phyloP scores from a whole-genome alignment of 2,113 vertebrate genomes.

The Ranitomeya variabilis region DNA sequence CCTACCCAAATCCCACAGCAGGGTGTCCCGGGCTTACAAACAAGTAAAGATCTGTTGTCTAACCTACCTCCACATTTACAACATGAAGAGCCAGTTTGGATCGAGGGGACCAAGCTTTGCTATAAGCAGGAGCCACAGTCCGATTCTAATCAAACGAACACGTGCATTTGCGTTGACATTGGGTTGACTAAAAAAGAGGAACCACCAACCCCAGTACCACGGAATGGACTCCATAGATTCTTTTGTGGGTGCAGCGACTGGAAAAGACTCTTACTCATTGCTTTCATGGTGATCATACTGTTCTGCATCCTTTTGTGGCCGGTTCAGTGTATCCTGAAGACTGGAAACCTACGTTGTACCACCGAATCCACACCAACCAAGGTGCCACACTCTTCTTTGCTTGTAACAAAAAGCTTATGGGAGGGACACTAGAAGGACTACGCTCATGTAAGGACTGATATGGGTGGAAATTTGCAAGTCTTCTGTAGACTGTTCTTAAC shows the following conservation, averaged over 20 bases:
- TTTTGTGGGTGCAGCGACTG: conserved; percentile 77
- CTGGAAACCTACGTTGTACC: conserved; percentile 81
- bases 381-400: rapidly evolving
- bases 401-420: neutral
- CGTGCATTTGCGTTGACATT: conserved; percentile 86
- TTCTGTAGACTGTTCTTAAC: neutral
- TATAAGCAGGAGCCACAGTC: conserved; percentile 66
- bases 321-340: conserved; percentile 84
- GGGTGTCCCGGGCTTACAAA: conserved; percentile 82
- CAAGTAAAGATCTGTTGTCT: conserved; percentile 83
- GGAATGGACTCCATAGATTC: conserved; percentile 55
- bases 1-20: conserved; percentile 78
- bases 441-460: neutral
- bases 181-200: conserved; percentile 74
- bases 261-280: conserved; percentile 81
- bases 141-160: conserved; percentile 53
- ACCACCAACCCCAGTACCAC: rapidly evolving
- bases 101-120: conserved; percentile 89
- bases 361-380: neutral
- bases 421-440: neutral
- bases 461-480: neutral
- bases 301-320: conserved; percentile 88
- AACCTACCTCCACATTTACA: conserved; percentile 81
- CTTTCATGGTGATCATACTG: conserved; percentile 75
- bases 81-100: conserved; percentile 82